A percentile compares a stretch with the other conserved stretches of the same genome.
Evolutionary conservation across 2,113 vertebrate species (phyloP).

Genomic region (Indri indri): DNA sequence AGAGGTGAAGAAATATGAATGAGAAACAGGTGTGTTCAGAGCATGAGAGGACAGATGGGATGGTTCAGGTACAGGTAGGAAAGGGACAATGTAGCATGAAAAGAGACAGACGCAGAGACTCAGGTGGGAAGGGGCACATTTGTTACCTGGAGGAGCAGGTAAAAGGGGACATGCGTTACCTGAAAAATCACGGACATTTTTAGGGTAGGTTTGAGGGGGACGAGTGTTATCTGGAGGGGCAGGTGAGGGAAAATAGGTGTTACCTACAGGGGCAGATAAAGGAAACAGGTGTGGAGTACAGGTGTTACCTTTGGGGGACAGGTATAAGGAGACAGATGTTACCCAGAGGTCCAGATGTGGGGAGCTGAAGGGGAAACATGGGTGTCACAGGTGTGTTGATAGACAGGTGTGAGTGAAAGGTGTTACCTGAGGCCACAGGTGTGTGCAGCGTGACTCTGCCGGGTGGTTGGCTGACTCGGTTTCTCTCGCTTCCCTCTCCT

Average conservation of each 20-base stretch:
- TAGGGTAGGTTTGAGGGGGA: neutral
- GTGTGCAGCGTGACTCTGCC: neutral
- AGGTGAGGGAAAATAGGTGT: neutral
- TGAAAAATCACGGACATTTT: neutral
- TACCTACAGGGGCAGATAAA: neutral
- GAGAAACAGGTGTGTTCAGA: neutral
- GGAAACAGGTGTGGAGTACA: neutral
- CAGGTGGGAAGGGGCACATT: neutral
- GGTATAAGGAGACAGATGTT: neutral
- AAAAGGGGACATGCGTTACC: neutral
- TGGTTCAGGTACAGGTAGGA: neutral
- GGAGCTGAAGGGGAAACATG: neutral
- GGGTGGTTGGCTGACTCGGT: neutral
- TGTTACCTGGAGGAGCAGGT: neutral
- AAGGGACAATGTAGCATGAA: neutral
- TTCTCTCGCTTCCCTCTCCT: neutral
- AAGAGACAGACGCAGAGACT: neutral
- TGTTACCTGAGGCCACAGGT: constrained; percentile 68
- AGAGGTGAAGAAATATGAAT: neutral
- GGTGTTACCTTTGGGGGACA: neutral
- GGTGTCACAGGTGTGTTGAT: neutral
- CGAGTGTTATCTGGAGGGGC: neutral
- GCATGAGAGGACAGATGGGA: neutral
- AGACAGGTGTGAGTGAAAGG: neutral
- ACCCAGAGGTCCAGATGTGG: neutral